Base-by-base conservation (phyloP, 2,888 invertebrate genomes). In the Agapostemon virescens region DNA sequence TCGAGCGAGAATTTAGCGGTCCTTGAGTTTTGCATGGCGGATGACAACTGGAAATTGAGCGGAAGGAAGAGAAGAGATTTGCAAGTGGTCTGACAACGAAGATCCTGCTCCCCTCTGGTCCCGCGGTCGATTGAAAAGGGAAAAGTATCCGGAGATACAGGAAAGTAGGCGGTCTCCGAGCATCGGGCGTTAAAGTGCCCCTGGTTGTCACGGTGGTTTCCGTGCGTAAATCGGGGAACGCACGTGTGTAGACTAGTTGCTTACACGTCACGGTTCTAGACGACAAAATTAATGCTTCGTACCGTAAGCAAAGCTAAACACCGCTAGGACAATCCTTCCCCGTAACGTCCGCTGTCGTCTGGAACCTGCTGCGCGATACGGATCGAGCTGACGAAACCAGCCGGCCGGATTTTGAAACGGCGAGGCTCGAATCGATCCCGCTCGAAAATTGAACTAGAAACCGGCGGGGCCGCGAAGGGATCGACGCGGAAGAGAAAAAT, bases 311-410 rank as follows among this genome's bases (percentile, higher is more conserved):
- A 84, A 90, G 87, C 85, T 90, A 89, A 91, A 90, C 87, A 91
- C 92, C 92, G 92, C 92, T 92, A 92, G 87, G 90, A 91, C 90
- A 91, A 92, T 92, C 88, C 85, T 85, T 82, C 81, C 88, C 90
- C 90, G 90, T 87, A 88, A 90, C 91, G 90, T 92, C 92, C 91
- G 87, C 85, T 74, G 84, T 85, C 88, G 82, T 86, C 81, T 85
- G 67, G 55, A 70, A 69, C 76, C 75, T 15, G 74, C 20, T 2
- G n/a, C 30, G 17, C 38, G 68, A 66, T 69, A 68, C 72, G 36
- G 40, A 64, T 6, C 61, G 63, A 45, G 61, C 33, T 45, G 58
- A 76, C 52, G 17, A 55, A 52, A 13, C 49, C 17, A n/a, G 9
- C 38, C 49, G 15, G 26, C 2, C 0, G 23, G 26, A 42, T 66